phyloP scores from a whole-genome alignment of 2,888 invertebrate species.

The Hydrotaea diabolus region DNA sequence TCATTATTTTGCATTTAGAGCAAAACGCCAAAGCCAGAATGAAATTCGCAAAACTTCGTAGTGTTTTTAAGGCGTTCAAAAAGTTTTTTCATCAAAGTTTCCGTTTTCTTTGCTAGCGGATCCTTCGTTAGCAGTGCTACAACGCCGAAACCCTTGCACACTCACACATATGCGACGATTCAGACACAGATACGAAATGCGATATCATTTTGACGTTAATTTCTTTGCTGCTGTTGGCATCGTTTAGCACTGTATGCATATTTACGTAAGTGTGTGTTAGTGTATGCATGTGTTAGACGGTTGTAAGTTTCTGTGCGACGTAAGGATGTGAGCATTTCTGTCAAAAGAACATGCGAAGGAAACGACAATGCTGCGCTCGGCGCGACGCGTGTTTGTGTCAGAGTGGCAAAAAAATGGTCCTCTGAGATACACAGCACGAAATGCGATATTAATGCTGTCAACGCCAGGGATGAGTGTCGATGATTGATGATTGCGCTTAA shows the following conservation, averaged over 20 bases:
- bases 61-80: neutral
- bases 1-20: no score
- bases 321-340: neutral
- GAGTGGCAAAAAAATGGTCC: neutral
- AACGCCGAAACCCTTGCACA: neutral
- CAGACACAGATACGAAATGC: neutral
- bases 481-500: slow-evolving; percentile 46
- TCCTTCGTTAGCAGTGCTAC: neutral
- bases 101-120: neutral
- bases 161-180: no score
- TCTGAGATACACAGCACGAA: neutral
- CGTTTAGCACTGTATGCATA: neutral
- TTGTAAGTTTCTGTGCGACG: neutral
- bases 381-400: neutral
- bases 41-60: neutral
- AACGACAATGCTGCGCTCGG: neutral
- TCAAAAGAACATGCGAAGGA: neutral
- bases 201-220: slow-evolving; percentile 28
- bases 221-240: neutral
- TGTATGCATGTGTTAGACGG: neutral
- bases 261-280: neutral
- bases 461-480: slow-evolving; percentile 34
- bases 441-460: slow-evolving; percentile 50
- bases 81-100: neutral
- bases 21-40: neutral